Conservation (phyloP, 1,140 invertebrate genomes). For the Sinella curviseta region DNA sequence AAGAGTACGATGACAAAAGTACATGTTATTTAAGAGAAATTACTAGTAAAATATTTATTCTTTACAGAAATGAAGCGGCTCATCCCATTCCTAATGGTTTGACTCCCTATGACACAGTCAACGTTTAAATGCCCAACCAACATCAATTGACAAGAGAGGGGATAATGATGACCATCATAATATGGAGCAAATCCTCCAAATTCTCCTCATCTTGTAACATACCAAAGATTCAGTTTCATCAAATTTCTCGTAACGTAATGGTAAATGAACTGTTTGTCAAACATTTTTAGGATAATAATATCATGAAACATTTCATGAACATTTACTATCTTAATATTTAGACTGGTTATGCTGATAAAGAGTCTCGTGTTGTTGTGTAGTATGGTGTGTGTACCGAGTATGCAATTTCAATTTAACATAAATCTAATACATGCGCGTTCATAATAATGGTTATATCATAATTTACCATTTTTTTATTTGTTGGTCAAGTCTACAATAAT, state of each 20-base stretch:
- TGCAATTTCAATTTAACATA: too few relatives aligned
- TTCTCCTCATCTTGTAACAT: constrained; percentile 10
- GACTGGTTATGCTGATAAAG: constrained; percentile 1
- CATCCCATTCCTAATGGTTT: constrained; percentile 62
- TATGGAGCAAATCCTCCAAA: too few relatives aligned
- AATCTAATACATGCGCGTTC: too few relatives aligned
- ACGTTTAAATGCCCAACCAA: constrained; percentile 70
- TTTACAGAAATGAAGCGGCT: constrained; percentile 46
- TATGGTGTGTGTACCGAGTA: not conserved
- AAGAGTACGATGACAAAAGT: too few relatives aligned
- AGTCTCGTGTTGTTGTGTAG: not conserved
- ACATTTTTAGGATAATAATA: not conserved
- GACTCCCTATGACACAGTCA: constrained; percentile 95
- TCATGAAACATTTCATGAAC: not conserved
- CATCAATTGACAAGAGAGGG: not conserved
- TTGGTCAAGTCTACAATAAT: too few relatives aligned
- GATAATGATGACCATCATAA: not conserved
- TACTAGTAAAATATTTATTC: too few relatives aligned
- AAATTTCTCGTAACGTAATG: not conserved
- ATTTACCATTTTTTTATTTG: too few relatives aligned
- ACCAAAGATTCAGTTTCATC: constrained; percentile 9
- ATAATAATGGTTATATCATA: too few relatives aligned
- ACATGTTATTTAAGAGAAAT: too few relatives aligned
- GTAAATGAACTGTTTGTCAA: not conserved
- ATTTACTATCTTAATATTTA: not conserved